phyloP scores from a whole-genome alignment of 2,888 invertebrate species.

The Drosophila vallismaia region DNA sequence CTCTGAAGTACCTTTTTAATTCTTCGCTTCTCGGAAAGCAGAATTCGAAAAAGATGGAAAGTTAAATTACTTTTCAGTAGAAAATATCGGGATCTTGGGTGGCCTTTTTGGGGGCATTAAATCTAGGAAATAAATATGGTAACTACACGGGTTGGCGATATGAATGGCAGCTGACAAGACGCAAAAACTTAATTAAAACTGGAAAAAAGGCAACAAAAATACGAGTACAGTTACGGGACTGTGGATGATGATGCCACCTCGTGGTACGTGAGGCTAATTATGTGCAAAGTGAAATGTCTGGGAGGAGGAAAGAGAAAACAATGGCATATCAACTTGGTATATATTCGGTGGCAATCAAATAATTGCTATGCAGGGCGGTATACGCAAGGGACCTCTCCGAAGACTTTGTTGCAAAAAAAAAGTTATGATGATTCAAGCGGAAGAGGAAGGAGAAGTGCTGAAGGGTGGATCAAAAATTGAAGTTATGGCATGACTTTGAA shows the following conservation, averaged over 20 bases:
- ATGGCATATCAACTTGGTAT: constrained; percentile 1
- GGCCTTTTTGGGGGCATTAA: not conserved
- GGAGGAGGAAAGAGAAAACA: constrained; percentile 13
- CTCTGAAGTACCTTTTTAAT: not conserved
- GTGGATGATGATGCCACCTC: constrained; percentile 28
- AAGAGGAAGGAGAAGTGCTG: constrained; percentile 31
- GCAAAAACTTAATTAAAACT: constrained; percentile 62
- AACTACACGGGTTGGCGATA: constrained; percentile 12
- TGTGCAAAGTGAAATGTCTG: constrained; percentile 30
- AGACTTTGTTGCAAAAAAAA: constrained; percentile 14
- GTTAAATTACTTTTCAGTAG: constrained; percentile 2
- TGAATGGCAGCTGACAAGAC: constrained; percentile 38
- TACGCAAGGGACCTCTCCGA: constrained; percentile 47
- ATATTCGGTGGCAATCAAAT: constrained; percentile 55
- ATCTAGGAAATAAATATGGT: constrained; percentile 27
- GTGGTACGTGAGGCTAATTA: constrained; percentile 67
- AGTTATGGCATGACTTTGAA: too few relatives aligned
- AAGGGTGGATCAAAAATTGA: constrained; percentile 15
- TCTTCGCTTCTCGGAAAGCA: not conserved
- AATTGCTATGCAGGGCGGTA: constrained; percentile 69
- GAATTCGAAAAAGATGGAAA: not conserved
- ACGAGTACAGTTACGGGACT: constrained; percentile 23
- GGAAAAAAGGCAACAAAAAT: constrained; percentile 38
- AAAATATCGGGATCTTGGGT: not conserved
- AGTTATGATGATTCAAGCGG: constrained; percentile 39